Percentiles rank a stretch among this genome's conserved stretches.
Evolutionary conservation across 2,113 vertebrate species (phyloP).

Genomic region (Lagenorhynchus albirostris): DNA sequence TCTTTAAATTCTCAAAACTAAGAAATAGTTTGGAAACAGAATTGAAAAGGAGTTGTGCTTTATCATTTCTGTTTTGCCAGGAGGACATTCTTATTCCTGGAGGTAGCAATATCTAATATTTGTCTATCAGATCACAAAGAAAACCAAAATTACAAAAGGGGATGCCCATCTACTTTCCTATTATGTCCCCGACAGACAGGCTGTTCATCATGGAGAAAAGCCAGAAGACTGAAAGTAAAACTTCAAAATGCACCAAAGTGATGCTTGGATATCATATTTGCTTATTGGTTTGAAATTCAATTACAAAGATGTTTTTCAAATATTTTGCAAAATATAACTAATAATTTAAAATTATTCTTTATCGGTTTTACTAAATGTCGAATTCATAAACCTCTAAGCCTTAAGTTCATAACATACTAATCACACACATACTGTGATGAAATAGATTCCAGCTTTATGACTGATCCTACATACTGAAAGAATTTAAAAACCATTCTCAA

Average conservation of each 20-base stretch:
- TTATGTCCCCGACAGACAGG: neutral
- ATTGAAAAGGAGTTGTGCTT: neutral
- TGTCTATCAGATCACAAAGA: neutral
- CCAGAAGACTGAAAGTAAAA: conserved; percentile 13
- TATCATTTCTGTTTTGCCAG: neutral
- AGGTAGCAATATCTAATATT: neutral
- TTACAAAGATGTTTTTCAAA: conserved; percentile 60
- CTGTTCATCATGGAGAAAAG: neutral
- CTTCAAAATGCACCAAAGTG: neutral
- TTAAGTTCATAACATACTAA: conserved; percentile 55
- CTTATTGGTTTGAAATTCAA: neutral
- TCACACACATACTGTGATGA: conserved; percentile 57
- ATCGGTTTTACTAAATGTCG: conserved; percentile 21
- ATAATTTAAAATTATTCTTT: conserved; percentile 31
- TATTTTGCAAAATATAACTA: conserved; percentile 49
- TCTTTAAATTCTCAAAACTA: neutral
- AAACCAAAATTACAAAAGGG: neutral
- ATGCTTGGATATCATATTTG: neutral
- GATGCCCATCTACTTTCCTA: neutral
- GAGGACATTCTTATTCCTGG: neutral
- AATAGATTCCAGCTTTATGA: conserved; percentile 55
- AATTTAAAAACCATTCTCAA: conserved; percentile 68
- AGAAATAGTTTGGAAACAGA: neutral
- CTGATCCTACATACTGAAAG: conserved; percentile 60
- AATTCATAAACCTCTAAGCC: conserved; percentile 50